These are phyloP conservation scores for Aleiodes sp. DNA, from an alignment of 1,140 invertebrate genomes.

Conservation along the genomic window DNA sequence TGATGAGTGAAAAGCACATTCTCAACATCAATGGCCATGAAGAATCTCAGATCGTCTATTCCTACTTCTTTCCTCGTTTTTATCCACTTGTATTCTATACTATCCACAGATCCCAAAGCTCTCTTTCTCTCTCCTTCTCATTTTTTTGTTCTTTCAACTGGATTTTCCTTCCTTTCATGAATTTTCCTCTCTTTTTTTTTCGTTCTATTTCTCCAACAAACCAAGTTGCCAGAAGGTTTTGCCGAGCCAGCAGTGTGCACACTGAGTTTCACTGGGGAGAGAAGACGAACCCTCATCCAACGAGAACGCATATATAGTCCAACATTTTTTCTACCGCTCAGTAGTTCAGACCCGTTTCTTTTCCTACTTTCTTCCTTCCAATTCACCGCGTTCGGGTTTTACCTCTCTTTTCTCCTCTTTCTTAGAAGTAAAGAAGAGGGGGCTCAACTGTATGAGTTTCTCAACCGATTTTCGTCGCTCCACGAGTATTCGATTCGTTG, in stretches of 20 bases:
- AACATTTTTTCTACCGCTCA: background rate
- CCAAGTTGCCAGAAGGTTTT: slow-evolving; percentile 14
- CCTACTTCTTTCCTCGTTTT: background rate
- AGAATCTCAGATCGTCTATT: background rate
- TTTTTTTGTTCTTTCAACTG: background rate
- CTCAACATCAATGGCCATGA: background rate
- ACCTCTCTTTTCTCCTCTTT: no score
- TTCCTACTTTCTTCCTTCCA: background rate
- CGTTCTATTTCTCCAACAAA: background rate
- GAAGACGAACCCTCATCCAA: background rate
- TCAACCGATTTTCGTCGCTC: no score
- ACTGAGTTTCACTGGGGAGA: background rate
- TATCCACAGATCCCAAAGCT: background rate
- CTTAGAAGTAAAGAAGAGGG: no score
- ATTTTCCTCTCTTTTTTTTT: background rate
- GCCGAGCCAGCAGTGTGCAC: slow-evolving; percentile 9
- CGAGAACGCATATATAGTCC: slow-evolving; percentile 5
- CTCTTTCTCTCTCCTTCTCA: slow-evolving; percentile 1
- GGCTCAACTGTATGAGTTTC: no score
- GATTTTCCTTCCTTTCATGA: background rate
- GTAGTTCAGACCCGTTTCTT: slow-evolving; percentile 5
- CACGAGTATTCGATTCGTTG: no score
- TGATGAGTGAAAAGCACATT: no score
- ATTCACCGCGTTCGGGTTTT: background rate
- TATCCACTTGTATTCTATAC: background rate